Conservation (phyloP, 2,797 vertebrate genomes). For the Pteronotus mesoamericanus region DNA sequence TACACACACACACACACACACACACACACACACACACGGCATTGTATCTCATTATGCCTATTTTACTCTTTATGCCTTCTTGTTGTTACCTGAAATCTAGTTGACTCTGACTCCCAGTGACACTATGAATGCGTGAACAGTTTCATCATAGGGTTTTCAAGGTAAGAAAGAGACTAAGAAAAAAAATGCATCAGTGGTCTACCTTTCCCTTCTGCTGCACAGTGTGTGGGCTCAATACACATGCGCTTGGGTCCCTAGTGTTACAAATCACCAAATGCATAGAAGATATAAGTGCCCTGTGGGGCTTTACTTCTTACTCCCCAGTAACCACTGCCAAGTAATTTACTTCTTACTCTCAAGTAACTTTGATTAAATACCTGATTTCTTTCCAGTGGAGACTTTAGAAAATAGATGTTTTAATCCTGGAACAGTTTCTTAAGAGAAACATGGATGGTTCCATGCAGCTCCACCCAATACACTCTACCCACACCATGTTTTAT, state of each 20-base stretch:
- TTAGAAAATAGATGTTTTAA: neutral
- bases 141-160: neutral
- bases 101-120: neutral
- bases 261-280: neutral
- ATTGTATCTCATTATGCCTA: neutral
- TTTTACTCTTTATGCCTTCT: neutral
- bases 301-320: neutral
- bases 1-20: too few species aligned
- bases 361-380: neutral
- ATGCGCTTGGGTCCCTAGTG: neutral
- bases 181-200: neutral
- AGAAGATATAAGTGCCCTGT: neutral
- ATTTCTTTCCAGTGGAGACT: neutral
- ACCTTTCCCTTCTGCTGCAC: neutral
- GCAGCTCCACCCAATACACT: neutral
- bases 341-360: too few species aligned
- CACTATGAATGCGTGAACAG: neutral
- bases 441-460: neutral
- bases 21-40: too few species aligned
- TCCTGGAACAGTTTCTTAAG: neutral
- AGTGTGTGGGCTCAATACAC: neutral
- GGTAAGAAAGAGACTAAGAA: neutral
- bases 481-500: neutral
- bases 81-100: neutral
- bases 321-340: too few species aligned